Evolutionary conservation across 2,113 vertebrate species (phyloP).

Genomic region (Syngnathus typhle): DNA sequence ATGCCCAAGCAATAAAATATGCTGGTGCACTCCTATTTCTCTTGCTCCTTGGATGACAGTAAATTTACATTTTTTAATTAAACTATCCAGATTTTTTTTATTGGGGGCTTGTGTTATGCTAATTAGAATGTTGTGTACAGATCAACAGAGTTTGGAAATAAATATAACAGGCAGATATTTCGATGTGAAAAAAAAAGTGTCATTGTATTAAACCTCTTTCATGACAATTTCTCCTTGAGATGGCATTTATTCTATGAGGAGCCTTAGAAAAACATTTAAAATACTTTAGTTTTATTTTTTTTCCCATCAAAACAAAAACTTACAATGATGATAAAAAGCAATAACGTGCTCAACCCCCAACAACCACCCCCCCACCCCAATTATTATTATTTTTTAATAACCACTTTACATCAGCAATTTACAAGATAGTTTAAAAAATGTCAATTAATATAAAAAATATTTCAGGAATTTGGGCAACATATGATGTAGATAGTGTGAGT

Average conservation of each 20-base stretch:
- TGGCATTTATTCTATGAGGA: constrained; percentile 54
- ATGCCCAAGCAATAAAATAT: constrained; percentile 99
- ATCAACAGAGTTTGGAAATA: constrained; percentile 99
- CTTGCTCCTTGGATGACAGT: constrained; percentile 97
- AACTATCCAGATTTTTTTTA: constrained; percentile 99
- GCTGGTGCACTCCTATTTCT: constrained; percentile 99
- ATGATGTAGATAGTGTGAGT: too few species aligned
- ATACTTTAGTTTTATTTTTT: constrained; percentile 13
- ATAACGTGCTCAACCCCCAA: background rate
- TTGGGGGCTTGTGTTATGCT: constrained; percentile 99
- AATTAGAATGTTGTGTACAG: constrained; percentile 99
- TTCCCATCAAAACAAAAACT: background rate
- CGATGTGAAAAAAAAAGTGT: constrained; percentile 72
- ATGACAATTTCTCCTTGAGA: constrained; percentile 84
- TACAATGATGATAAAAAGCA: constrained; percentile 3
- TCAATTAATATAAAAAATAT: too few species aligned
- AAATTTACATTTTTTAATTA: constrained; percentile 99
- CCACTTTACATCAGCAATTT: too few species aligned
- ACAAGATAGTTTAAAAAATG: too few species aligned
- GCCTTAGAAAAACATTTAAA: constrained; percentile 55
- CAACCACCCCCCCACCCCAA: too few species aligned
- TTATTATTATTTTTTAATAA: too few species aligned
- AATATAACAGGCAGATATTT: constrained; percentile 97
- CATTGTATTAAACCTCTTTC: constrained; percentile 93
- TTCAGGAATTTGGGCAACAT: too few species aligned